A percentile compares a stretch with the other conserved stretches of the same genome.
Evolutionary conservation across 1,140 invertebrate genomes (phyloP).

Genomic region (Drosophila cardini): DNA sequence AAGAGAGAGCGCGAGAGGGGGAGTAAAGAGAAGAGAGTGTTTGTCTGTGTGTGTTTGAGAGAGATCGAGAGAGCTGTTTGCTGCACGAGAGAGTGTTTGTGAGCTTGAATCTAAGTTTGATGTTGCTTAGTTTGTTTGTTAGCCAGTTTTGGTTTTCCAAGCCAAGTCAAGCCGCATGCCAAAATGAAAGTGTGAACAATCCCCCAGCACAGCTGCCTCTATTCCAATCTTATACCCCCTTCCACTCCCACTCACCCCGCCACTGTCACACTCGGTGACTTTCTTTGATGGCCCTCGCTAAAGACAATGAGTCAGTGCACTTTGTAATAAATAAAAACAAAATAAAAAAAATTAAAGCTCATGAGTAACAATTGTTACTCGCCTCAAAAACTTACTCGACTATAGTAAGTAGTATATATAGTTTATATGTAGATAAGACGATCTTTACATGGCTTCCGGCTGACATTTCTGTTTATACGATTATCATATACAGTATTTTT

Average conservation of each 20-base stretch:
- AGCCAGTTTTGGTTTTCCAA: conserved; percentile 21
- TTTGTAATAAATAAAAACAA: conserved; percentile 68
- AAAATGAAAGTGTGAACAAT: conserved; percentile 76
- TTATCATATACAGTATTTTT: conserved; percentile 44
- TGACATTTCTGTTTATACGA: conserved; percentile 30
- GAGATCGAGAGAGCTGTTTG: conserved; percentile 14
- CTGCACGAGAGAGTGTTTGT: conserved; percentile 46
- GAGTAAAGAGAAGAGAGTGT: neutral
- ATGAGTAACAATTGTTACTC: conserved; percentile 58
- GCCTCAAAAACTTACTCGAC: conserved; percentile 2
- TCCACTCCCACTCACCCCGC: neutral
- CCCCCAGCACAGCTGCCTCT: conserved; percentile 26
- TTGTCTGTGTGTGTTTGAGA: no score
- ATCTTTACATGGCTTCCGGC: conserved; percentile 47
- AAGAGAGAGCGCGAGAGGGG: neutral
- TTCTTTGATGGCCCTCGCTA: conserved; percentile 57
- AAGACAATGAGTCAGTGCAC: conserved; percentile 66
- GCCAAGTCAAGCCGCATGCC: conserved; percentile 53
- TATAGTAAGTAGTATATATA: neutral
- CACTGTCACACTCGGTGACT: conserved; percentile 22
- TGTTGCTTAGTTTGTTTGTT: conserved; percentile 37
- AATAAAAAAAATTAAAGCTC: no score
- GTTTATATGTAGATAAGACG: conserved; percentile 36
- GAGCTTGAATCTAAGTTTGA: neutral
- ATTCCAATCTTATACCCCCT: conserved; percentile 4